phyloP scores from a whole-genome alignment of 2,888 invertebrate genomes.

The Apomyelois bistriatella region DNA sequence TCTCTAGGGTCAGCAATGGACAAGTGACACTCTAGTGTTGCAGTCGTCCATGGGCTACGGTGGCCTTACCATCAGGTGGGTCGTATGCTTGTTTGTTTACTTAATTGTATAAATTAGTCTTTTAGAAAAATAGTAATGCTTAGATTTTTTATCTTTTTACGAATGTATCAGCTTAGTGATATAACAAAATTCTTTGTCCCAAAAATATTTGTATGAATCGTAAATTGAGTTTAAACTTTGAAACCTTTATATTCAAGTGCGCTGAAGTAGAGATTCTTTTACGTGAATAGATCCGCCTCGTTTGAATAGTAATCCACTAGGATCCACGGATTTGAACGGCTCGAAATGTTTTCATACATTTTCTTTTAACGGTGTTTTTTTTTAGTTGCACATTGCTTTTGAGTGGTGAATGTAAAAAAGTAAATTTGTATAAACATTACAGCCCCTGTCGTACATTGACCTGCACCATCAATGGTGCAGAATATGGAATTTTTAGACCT shows the following conservation, averaged over 20 bases:
- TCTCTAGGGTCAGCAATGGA: too few relatives aligned
- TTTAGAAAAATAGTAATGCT: too few relatives aligned
- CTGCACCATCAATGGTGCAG: too few relatives aligned
- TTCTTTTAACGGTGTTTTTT: not conserved
- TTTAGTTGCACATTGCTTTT: not conserved
- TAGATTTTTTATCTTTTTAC: too few relatives aligned
- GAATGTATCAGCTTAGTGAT: too few relatives aligned
- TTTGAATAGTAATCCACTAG: constrained; percentile 3
- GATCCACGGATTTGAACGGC: not conserved
- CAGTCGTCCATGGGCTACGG: too few relatives aligned
- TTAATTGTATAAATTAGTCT: too few relatives aligned
- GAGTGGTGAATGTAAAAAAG: not conserved
- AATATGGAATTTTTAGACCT: too few relatives aligned
- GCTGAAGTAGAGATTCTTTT: not conserved
- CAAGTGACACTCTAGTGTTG: too few relatives aligned
- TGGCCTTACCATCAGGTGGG: too few relatives aligned
- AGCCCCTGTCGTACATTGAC: too few relatives aligned
- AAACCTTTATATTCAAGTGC: not conserved
- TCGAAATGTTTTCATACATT: not conserved
- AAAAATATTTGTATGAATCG: not conserved
- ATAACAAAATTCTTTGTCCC: not conserved
- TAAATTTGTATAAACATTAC: not conserved
- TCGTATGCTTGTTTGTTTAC: too few relatives aligned
- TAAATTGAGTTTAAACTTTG: not conserved
- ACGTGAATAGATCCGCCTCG: not conserved